Conservation (phyloP, 2,888 invertebrate genomes). For the Drosophila subsilvestris region DNA sequence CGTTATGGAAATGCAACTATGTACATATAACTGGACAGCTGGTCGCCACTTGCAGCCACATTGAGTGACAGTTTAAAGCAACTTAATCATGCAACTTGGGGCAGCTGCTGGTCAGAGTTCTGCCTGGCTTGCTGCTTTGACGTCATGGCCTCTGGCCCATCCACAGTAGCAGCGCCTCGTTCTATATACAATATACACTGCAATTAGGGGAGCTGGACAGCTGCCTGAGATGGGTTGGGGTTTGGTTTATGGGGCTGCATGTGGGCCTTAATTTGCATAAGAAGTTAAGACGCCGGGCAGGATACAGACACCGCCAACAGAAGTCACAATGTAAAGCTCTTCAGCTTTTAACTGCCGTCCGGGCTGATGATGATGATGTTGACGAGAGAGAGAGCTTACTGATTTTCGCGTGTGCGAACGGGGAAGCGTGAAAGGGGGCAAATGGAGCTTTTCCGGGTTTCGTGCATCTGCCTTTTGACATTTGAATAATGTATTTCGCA, state of each 20-base stretch:
- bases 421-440: not conserved
- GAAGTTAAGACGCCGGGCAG: not conserved
- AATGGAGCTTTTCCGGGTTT: slow-evolving; percentile 35
- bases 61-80: slow-evolving; percentile 53
- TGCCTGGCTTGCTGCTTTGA: slow-evolving; percentile 42
- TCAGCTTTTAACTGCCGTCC: slow-evolving; percentile 6
- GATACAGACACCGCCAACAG: slow-evolving; percentile 11
- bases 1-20: slow-evolving; percentile 10
- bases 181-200: slow-evolving; percentile 3
- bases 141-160: slow-evolving; percentile 36
- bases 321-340: slow-evolving; percentile 40
- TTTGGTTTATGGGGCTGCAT: not conserved
- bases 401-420: slow-evolving; percentile 6
- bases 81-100: slow-evolving; percentile 40
- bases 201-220: not conserved
- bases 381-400: slow-evolving; percentile 25
- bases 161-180: slow-evolving; percentile 15
- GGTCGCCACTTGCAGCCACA: slow-evolving; percentile 28
- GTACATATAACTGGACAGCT: slow-evolving; percentile 30
- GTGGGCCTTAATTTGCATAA: slow-evolving; percentile 14
- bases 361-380: not conserved
- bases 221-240: not conserved
- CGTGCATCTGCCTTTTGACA: slow-evolving; percentile 50
- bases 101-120: slow-evolving; percentile 31
- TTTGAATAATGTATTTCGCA: slow-evolving; percentile 30